Percentiles rank a stretch among this genome's conserved stretches.
phyloP scores from a whole-genome alignment of 2,113 vertebrate genomes.

The Daphoenositta chrysoptera region DNA sequence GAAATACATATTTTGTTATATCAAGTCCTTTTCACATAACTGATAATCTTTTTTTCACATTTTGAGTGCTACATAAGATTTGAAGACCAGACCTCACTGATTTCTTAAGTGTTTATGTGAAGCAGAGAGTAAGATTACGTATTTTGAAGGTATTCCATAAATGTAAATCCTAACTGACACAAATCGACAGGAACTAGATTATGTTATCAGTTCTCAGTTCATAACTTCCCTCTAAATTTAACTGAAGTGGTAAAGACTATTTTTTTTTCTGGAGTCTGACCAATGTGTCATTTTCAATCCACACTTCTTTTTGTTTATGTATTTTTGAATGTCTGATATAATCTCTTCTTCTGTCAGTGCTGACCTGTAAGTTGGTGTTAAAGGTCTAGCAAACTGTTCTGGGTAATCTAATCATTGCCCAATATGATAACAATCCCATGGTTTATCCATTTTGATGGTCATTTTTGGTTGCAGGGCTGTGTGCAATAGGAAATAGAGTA shows the following conservation, averaged over 20 bases:
- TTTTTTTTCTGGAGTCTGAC: neutral
- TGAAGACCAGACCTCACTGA: neutral
- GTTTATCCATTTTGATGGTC: constrained; percentile 20
- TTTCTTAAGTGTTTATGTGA: constrained; percentile 7
- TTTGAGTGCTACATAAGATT: neutral
- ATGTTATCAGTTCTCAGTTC: constrained; percentile 27
- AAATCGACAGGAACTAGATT: constrained; percentile 3
- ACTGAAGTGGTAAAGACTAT: constrained; percentile 5
- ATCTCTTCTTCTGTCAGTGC: constrained; percentile 33
- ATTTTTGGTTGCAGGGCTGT: neutral
- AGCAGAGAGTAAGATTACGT: neutral
- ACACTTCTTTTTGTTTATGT: constrained; percentile 44
- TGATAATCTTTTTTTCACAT: neutral
- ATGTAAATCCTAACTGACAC: neutral
- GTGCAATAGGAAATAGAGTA: neutral
- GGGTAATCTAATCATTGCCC: constrained; percentile 37
- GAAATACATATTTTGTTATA: neutral
- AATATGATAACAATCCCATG: neutral
- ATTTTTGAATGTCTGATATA: constrained; percentile 35
- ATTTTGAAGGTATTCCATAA: constrained; percentile 5
- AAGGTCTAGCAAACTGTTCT: constrained; percentile 29
- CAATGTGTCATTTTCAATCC: constrained; percentile 35
- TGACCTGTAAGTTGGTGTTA: constrained; percentile 1
- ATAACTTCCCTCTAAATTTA: constrained; percentile 48
- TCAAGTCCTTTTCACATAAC: neutral